Evolutionary conservation across 1,140 invertebrate species (phyloP).

Genomic region (Drosophila nigrodunni): DNA sequence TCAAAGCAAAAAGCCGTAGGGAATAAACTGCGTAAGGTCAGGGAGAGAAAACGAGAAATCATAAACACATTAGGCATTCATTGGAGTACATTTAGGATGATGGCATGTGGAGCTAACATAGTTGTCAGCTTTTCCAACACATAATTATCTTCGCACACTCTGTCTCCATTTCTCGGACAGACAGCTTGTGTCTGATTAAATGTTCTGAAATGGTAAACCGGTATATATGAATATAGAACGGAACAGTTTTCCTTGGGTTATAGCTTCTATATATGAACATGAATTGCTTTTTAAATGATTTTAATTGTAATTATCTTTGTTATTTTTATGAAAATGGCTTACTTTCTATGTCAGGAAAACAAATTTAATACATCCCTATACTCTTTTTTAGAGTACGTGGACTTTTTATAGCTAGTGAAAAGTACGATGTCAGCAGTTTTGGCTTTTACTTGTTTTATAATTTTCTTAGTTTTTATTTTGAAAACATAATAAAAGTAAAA

Average conservation of each 20-base stretch:
- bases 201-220: slow-evolving; percentile 10
- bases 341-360: too few species aligned
- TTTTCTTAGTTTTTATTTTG: neutral
- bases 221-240: slow-evolving; percentile 9
- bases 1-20: slow-evolving; percentile 33
- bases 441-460: too few species aligned
- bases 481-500: neutral
- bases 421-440: too few species aligned
- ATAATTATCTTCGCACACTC: slow-evolving; percentile 31
- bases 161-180: too few species aligned
- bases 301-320: too few species aligned
- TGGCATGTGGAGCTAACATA: slow-evolving; percentile 21
- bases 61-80: slow-evolving; percentile 65
- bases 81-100: slow-evolving; percentile 33
- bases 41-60: slow-evolving; percentile 55
- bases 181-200: neutral
- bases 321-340: too few species aligned
- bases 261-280: too few species aligned
- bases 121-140: slow-evolving; percentile 26
- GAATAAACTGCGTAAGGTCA: slow-evolving; percentile 22
- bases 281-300: too few species aligned
- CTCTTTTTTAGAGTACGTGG: too few species aligned
- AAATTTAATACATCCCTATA: too few species aligned
- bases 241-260: neutral
- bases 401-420: too few species aligned